phyloP scores from a whole-genome alignment of 2,113 vertebrate species.

The Grantiella picta region DNA sequence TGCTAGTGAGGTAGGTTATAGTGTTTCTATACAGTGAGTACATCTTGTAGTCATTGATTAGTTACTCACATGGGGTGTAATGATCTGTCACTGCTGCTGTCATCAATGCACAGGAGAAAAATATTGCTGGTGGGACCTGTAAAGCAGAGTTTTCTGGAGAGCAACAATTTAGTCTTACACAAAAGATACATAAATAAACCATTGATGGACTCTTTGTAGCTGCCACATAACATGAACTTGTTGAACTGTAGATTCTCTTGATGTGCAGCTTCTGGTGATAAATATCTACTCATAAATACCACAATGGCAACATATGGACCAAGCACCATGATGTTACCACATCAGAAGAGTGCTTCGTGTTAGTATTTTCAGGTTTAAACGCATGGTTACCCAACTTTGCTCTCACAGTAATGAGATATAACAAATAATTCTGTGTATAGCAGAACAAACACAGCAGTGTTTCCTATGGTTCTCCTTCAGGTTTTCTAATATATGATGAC shows the following conservation, averaged over 20 bases:
- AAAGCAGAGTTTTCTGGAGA: neutral
- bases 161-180: neutral
- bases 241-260: neutral
- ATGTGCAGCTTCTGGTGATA: neutral
- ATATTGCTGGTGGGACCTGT: neutral
- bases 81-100: neutral
- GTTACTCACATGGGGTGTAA: neutral
- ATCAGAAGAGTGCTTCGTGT: neutral
- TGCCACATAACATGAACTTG: neutral
- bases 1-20: neutral
- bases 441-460: neutral
- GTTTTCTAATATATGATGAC: neutral
- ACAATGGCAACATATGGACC: neutral
- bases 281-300: neutral
- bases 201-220: neutral
- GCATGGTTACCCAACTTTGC: neutral
- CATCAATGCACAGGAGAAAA: neutral
- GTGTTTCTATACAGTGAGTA: neutral
- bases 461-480: neutral
- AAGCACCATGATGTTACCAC: neutral
- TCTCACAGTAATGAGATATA: neutral
- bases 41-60: neutral
- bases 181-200: neutral
- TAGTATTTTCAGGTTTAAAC: neutral
- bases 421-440: neutral